Evolutionary conservation across 2,888 invertebrate genomes (phyloP).

Genomic region (Drosophila borborema): DNA sequence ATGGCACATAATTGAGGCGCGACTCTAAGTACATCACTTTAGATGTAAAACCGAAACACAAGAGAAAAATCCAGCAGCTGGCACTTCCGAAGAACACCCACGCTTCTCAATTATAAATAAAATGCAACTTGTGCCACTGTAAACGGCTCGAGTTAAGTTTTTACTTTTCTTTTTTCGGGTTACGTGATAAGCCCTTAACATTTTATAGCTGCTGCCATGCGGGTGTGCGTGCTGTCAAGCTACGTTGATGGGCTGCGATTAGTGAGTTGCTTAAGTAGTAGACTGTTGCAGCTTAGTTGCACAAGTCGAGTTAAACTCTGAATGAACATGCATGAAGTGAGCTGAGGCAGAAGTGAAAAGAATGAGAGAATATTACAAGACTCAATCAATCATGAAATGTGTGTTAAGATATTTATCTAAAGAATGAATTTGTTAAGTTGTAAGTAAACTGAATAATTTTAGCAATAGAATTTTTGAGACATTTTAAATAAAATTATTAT

Average conservation of each 20-base stretch:
- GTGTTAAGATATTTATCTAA: too few species aligned
- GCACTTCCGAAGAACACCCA: slow-evolving; percentile 55
- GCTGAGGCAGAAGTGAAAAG: not conserved
- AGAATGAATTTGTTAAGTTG: not conserved
- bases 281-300: slow-evolving; percentile 1
- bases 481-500: too few species aligned
- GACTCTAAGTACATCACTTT: slow-evolving; percentile 63
- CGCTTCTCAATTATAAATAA: slow-evolving; percentile 40
- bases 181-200: slow-evolving; percentile 6
- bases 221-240: slow-evolving; percentile 53
- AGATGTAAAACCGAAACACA: slow-evolving; percentile 12
- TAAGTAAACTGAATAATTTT: not conserved
- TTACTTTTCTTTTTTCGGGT: not conserved
- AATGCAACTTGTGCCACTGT: slow-evolving; percentile 45
- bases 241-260: slow-evolving; percentile 46
- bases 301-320: slow-evolving; percentile 1
- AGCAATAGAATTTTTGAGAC: too few species aligned
- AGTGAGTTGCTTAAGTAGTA: not conserved
- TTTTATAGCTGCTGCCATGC: slow-evolving; percentile 31
- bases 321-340: not conserved
- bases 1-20: slow-evolving; percentile 55
- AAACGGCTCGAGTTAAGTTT: slow-evolving; percentile 36
- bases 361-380: not conserved
- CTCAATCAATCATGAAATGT: not conserved
- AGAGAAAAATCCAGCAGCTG: slow-evolving; percentile 42